These are phyloP conservation scores for Clarias laeviceps DNA, from an alignment of 2,797 vertebrate genomes.

Conservation along the genomic window DNA sequence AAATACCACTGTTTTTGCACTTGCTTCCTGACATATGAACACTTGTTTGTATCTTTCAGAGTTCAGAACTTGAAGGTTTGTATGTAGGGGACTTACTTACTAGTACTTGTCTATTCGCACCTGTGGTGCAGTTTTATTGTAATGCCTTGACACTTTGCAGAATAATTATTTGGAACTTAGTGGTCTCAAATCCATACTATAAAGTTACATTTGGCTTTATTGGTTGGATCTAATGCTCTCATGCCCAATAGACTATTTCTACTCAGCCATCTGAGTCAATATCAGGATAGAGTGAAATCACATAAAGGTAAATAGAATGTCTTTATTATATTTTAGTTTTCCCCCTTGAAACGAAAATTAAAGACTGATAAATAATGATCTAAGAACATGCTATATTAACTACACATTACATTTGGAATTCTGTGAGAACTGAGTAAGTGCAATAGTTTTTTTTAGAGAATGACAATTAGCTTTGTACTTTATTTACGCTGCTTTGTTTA, in stretches of 20 bases:
- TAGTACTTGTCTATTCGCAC: too few species aligned
- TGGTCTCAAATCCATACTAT: not conserved
- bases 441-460: not conserved
- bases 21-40: too few species aligned
- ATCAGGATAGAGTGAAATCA: not conserved
- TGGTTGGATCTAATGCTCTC: too few species aligned
- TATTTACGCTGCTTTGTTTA: conserved; percentile 1
- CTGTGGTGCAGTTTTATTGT: not conserved
- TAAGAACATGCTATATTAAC: conserved; percentile 2
- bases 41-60: too few species aligned
- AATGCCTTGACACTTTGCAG: not conserved
- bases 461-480: not conserved
- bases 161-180: not conserved
- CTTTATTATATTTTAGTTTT: not conserved
- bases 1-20: too few species aligned
- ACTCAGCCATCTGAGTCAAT: not conserved
- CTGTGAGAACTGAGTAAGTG: not conserved
- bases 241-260: not conserved
- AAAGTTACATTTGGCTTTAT: not conserved
- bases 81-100: too few species aligned
- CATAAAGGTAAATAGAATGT: not conserved
- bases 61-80: too few species aligned
- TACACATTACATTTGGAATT: not conserved
- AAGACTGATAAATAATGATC: conserved; percentile 2
- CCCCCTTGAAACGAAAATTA: not conserved